Evolutionary conservation across 2,888 invertebrate genomes (phyloP).

Genomic region (Lasioglossum vierecki): DNA sequence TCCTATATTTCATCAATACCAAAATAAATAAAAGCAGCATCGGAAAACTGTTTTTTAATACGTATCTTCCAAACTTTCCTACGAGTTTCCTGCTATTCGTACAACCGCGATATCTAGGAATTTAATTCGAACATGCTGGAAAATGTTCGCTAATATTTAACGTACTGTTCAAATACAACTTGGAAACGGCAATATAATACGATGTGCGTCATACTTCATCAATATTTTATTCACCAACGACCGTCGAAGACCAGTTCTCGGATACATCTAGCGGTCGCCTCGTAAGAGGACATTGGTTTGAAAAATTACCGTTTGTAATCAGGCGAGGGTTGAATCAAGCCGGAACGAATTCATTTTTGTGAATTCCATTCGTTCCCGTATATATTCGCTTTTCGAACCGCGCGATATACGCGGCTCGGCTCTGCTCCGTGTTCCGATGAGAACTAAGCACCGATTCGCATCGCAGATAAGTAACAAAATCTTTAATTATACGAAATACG

Average conservation of each 20-base stretch:
- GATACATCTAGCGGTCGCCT: background rate
- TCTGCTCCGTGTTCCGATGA: background rate
- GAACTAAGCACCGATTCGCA: constrained; percentile 34
- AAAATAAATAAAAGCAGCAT: constrained; percentile 43
- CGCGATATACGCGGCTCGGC: background rate
- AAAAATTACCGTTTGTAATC: constrained; percentile 27
- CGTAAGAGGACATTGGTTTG: constrained; percentile 19
- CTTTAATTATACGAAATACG: constrained; percentile 63
- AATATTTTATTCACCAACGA: constrained; percentile 4
- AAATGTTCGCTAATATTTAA: constrained; percentile 48
- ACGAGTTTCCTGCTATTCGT: constrained; percentile 10
- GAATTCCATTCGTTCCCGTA: background rate
- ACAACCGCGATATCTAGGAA: background rate
- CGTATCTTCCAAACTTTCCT: constrained; percentile 11
- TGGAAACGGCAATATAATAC: constrained; percentile 14
- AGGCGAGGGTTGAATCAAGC: constrained; percentile 33
- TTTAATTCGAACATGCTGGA: constrained; percentile 24
- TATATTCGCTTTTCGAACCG: constrained; percentile 9
- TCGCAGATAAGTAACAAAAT: constrained; percentile 38
- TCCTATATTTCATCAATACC: constrained; percentile 23
- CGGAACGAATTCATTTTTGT: background rate
- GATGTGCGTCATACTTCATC: constrained; percentile 16
- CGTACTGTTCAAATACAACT: constrained; percentile 27
- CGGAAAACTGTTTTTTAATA: constrained; percentile 35
- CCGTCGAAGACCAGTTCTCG: constrained; percentile 3